These are phyloP conservation scores for Glandiceps talaboti DNA, from an alignment of 53 echinoderm and acorn worm genomes.

Conservation along the genomic window DNA sequence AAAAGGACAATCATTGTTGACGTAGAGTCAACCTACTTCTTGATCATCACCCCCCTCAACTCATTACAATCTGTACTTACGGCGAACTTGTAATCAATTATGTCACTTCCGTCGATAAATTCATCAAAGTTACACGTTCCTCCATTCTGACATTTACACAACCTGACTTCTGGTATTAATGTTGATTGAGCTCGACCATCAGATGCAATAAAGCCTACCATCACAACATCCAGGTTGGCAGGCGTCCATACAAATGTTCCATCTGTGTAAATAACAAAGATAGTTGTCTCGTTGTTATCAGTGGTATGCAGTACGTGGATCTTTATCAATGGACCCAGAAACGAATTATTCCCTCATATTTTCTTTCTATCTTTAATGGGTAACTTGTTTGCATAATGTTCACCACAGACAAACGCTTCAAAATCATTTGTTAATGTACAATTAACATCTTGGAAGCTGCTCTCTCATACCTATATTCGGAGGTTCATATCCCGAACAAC, in stretches of 20 bases:
- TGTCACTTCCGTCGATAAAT: slow-evolving; percentile 23
- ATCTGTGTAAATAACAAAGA: slow-evolving; percentile 5
- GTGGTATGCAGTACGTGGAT: background rate
- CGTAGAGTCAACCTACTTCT: no score
- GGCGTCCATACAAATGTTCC: slow-evolving; percentile 39
- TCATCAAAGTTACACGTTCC: slow-evolving; percentile 39
- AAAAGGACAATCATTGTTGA: no score
- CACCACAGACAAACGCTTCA: no score
- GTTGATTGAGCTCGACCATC: slow-evolving; percentile 18
- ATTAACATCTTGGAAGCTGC: no score
- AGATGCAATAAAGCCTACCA: slow-evolving; percentile 19
- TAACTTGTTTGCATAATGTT: no score
- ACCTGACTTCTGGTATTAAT: slow-evolving; percentile 12
- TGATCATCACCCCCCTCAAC: no score
- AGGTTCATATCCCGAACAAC: slow-evolving; percentile 66
- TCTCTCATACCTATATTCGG: slow-evolving; percentile 57
- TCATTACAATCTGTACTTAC: no score
- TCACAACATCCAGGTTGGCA: slow-evolving; percentile 11
- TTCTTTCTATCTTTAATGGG: background rate
- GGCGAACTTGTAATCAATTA: slow-evolving; percentile 35
- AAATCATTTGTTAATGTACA: no score
- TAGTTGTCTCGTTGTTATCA: background rate
- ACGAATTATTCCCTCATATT: background rate
- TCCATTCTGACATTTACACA: slow-evolving; percentile 39
- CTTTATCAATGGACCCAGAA: background rate